These are phyloP conservation scores for Macrotis lagotis DNA, from an alignment of 2,113 vertebrate species.

Conservation along the genomic window DNA sequence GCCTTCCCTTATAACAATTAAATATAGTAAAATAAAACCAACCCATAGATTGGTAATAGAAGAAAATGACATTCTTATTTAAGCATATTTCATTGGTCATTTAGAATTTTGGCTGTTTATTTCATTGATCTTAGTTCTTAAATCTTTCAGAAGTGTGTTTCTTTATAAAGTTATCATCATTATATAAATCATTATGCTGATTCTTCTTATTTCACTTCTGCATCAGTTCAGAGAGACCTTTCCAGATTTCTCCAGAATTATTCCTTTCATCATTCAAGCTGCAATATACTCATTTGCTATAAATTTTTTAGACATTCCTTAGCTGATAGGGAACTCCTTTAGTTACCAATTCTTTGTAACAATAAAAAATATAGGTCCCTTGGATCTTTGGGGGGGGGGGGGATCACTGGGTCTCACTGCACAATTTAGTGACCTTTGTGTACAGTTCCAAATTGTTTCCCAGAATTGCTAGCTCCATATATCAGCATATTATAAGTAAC, in stretches of 20 bases:
- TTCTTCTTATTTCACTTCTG: background rate
- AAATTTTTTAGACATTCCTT: background rate
- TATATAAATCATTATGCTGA: background rate
- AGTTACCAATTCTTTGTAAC: background rate
- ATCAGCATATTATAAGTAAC: background rate
- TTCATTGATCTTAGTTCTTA: background rate
- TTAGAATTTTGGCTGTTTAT: background rate
- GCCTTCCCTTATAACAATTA: background rate
- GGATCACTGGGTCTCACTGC: background rate
- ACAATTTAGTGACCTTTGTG: background rate
- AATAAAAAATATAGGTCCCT: background rate
- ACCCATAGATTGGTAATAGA: background rate
- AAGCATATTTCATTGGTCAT: background rate
- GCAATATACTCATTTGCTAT: background rate
- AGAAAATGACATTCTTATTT: background rate
- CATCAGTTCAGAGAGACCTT: background rate
- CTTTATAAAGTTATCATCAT: background rate
- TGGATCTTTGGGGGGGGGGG: too few relatives aligned
- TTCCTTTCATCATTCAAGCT: background rate
- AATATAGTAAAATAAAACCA: background rate
- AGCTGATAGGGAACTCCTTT: background rate
- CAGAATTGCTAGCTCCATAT: background rate
- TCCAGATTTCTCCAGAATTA: background rate
- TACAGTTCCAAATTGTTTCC: background rate
- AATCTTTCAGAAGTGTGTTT: background rate